Base-by-base conservation (phyloP, 1,140 invertebrate genomes). In the Drosophila albomicans region DNA sequence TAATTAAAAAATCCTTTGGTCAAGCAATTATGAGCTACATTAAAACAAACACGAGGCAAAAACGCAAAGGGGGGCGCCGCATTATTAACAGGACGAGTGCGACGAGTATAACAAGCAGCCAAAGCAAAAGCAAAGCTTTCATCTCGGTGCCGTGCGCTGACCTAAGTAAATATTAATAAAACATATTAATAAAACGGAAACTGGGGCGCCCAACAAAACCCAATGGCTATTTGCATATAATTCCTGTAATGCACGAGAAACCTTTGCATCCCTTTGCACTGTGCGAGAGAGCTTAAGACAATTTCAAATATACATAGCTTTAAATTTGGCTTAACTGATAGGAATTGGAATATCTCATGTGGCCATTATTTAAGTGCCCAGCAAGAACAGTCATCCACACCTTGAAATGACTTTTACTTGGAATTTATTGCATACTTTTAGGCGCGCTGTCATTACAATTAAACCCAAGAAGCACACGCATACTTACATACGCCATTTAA, bases 101-200 rank as follows among this genome's bases (percentile, higher is more conserved):
- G 32, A 38, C 32, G 16, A 35, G 30, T 84, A 80, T 80, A 75
- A 67, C 63, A 11, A 16, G 32, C n/a, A 54, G 10, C 45, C n/a
- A 81, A 67, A 70, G 20, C 45, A 51, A 78, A 67, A 70, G 77
- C 76, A 79, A 70, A 85, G 81, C 85, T 88, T 88, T 89, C 85
- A 88, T 88, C 81, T 89, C 32, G 51, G 65, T 46, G 35, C 13
- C 51, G 25, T 11, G 20, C 62, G 43, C 85, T 91, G 89, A 91
- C 89, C 89, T 89, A 89, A 91, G 89, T 91, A 91, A 91, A 91
- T 86, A 91, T 91, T 91, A 91, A 91, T 91, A 91, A 91, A 86
- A 86, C 79, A 82, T 91, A 91, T 91, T 91, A 89, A 91, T 91
- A 91, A 88, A 74, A 74, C 65, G 71, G 65, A 74, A 74, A 69